phyloP scores from a whole-genome alignment of 2,797 vertebrate species.

The Semotilus atromaculatus region DNA sequence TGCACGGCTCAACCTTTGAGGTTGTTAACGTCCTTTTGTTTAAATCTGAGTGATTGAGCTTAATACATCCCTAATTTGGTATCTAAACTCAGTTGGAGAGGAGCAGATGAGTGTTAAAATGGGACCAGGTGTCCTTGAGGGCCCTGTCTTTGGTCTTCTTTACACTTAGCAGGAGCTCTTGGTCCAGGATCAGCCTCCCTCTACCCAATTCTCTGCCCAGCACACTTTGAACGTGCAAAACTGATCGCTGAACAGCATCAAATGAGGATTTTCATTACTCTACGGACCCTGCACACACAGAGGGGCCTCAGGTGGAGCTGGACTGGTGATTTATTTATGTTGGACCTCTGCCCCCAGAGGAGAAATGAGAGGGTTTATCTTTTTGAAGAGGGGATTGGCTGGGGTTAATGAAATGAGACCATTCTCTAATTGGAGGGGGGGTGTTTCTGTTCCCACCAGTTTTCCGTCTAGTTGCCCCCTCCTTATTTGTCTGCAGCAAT shows the following conservation, averaged over 20 bases:
- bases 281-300: constrained; percentile 41
- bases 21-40: constrained; percentile 52
- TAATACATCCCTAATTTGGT: constrained; percentile 54
- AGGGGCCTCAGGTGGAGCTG: constrained; percentile 72
- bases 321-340: constrained; percentile 74
- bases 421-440: constrained; percentile 43
- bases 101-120: not conserved
- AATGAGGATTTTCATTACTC: not conserved
- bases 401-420: constrained; percentile 57
- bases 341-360: constrained; percentile 62
- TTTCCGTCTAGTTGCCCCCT: not conserved
- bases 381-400: constrained; percentile 34
- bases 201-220: not conserved
- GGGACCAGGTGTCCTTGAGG: constrained; percentile 23
- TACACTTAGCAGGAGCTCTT: not conserved
- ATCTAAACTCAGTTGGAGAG: constrained; percentile 32
- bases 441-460: constrained; percentile 13
- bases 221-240: not conserved
- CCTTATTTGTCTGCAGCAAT: not conserved
- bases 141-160: not conserved
- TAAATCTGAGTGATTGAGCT: constrained; percentile 41
- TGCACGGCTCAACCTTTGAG: constrained; percentile 41
- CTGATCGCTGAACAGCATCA: constrained; percentile 18
- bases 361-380: constrained; percentile 47
- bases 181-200: constrained; percentile 2